phyloP scores from a whole-genome alignment of 1,140 invertebrate genomes.

The Drosophila guanche region DNA sequence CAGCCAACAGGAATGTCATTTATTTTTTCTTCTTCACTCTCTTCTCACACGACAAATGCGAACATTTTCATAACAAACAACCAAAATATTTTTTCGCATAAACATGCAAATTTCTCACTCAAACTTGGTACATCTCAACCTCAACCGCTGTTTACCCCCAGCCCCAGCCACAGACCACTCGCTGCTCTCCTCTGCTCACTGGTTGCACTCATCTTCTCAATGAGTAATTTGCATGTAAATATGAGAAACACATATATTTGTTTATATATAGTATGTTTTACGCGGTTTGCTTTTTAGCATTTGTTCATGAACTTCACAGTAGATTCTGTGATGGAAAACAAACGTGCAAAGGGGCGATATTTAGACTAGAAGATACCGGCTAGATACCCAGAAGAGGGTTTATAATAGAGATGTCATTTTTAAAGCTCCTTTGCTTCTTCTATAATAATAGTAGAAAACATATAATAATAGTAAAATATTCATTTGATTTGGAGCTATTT shows the following conservation, averaged over 20 bases:
- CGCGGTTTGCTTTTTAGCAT: conserved; percentile 41
- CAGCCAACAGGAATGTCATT: too few species aligned
- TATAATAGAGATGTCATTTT: too few species aligned
- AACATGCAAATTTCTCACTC: conserved; percentile 74
- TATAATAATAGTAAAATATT: too few species aligned
- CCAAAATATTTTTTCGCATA: conserved; percentile 71
- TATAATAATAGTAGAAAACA: too few species aligned
- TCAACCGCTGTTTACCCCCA: too few species aligned
- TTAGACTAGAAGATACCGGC: conserved; percentile 17
- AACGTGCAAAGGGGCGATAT: too few species aligned
- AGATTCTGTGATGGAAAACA: conserved; percentile 5
- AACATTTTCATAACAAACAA: conserved; percentile 58
- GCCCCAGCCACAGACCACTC: too few species aligned
- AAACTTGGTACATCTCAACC: conserved; percentile 4
- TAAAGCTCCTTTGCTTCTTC: too few species aligned
- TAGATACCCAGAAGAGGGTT: too few species aligned
- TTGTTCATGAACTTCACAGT: conserved; percentile 71
- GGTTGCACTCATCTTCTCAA: conserved; percentile 59
- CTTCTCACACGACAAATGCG: conserved; percentile 28
- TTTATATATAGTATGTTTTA: conserved; percentile 45
- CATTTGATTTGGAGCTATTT: too few species aligned
- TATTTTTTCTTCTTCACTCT: not conserved
- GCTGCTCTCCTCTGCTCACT: not conserved
- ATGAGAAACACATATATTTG: conserved; percentile 38
- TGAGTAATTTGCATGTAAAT: conserved; percentile 79